phyloP scores from a whole-genome alignment of 2,113 vertebrate genomes.

The Corvus cornix region DNA sequence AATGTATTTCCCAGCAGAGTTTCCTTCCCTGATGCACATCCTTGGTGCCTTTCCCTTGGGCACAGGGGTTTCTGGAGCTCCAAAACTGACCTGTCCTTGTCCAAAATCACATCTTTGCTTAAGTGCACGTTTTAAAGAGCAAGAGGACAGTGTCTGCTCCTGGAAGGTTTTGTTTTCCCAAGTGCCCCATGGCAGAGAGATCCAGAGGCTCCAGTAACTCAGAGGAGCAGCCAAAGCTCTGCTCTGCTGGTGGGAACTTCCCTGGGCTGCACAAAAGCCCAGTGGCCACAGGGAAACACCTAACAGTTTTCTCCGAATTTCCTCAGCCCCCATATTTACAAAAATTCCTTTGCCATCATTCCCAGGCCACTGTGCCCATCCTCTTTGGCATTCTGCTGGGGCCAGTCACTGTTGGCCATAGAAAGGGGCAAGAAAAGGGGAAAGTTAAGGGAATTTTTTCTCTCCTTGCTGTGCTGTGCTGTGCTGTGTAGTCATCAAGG shows the following conservation, averaged over 20 bases:
- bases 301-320: background rate
- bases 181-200: background rate
- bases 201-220: background rate
- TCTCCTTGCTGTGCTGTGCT: background rate
- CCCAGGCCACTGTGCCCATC: background rate
- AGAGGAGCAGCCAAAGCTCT: background rate
- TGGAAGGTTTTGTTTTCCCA: fast-evolving
- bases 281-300: background rate
- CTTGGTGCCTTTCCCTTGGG: background rate
- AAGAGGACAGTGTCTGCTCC: background rate
- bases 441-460: background rate
- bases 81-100: background rate
- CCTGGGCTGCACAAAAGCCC: background rate
- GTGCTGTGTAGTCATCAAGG: background rate
- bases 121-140: background rate
- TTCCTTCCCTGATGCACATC: background rate
- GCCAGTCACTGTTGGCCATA: background rate
- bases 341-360: background rate
- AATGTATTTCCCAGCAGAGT: background rate
- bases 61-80: background rate
- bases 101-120: background rate
- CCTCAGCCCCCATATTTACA: background rate
- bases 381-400: background rate
- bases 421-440: background rate
- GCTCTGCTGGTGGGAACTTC: background rate